Percentiles rank a stretch among this genome's conserved stretches.
phyloP scores from a whole-genome alignment of 2,797 vertebrate species.

The Epinephelus malabaricus region DNA sequence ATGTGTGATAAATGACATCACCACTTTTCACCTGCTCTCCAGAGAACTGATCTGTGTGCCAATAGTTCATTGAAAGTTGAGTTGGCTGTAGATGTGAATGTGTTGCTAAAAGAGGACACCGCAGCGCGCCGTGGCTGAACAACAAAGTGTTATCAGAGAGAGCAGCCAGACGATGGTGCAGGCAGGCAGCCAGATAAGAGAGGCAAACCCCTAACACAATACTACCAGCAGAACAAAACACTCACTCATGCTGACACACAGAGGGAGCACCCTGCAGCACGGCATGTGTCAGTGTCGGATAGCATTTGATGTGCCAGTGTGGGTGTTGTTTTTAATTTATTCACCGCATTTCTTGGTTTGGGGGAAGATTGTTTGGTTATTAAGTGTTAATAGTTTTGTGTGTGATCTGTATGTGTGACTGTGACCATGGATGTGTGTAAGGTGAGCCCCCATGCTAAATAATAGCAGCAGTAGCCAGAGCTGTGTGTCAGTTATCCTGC shows the following conservation, averaged over 20 bases:
- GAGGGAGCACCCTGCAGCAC: constrained; percentile 10
- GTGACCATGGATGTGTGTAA: not conserved
- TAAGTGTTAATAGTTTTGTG: not conserved
- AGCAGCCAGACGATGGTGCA: constrained; percentile 49
- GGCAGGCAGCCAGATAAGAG: constrained; percentile 60
- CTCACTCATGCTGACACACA: constrained; percentile 54
- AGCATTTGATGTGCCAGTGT: not conserved
- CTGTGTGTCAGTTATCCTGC: constrained; percentile 29
- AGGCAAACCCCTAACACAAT: constrained; percentile 46
- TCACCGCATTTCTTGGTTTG: not conserved
- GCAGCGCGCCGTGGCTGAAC: not conserved
- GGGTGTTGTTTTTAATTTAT: not conserved
- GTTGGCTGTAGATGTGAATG: constrained; percentile 7
- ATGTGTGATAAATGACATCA: not conserved
- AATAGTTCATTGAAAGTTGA: constrained; percentile 4
- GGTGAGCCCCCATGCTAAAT: constrained; percentile 17
- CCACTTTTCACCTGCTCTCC: not conserved
- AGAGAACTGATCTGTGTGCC: not conserved
- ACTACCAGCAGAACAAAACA: constrained; percentile 44
- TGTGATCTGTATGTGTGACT: not conserved
- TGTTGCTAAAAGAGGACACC: constrained; percentile 29
- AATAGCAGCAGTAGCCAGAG: constrained; percentile 14
- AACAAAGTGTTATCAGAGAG: constrained; percentile 59
- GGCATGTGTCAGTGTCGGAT: not conserved
- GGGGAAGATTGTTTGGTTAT: not conserved